Percentiles rank a stretch among this genome's conserved stretches.
Conservation (phyloP, 1,140 invertebrate genomes). For the Drosophila ironensis region DNA sequence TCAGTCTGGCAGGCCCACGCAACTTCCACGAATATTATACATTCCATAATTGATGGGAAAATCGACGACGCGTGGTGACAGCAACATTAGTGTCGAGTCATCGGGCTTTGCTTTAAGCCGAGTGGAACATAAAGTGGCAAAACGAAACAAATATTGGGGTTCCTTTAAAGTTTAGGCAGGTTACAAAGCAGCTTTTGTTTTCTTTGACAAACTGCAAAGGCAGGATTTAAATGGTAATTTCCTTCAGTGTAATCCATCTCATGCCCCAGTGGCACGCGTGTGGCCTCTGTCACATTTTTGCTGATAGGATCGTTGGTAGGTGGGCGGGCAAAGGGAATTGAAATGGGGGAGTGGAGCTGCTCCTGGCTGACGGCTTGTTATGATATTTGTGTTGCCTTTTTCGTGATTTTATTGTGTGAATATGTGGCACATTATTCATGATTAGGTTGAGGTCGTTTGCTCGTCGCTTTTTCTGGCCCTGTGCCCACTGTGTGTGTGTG, state of each 20-base stretch:
- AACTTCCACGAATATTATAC: too few relatives aligned
- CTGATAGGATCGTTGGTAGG: slow-evolving; percentile 28
- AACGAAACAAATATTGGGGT: too few relatives aligned
- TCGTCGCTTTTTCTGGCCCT: slow-evolving; percentile 45
- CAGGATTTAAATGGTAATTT: not conserved
- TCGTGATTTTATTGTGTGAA: slow-evolving; percentile 72
- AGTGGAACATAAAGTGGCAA: too few relatives aligned
- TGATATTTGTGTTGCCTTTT: slow-evolving; percentile 68
- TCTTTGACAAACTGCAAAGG: too few relatives aligned
- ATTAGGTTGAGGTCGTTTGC: slow-evolving; percentile 62
- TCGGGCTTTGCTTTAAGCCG: too few relatives aligned
- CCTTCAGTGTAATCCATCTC: not conserved
- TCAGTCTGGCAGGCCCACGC: too few relatives aligned
- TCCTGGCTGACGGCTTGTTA: slow-evolving; percentile 47
- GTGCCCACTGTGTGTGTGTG: slow-evolving; percentile 8
- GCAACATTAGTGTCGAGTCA: too few relatives aligned
- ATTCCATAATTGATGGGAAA: too few relatives aligned
- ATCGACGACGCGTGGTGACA: too few relatives aligned
- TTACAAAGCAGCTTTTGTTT: too few relatives aligned
- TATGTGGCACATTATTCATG: slow-evolving; percentile 75
- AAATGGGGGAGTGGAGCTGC: slow-evolving; percentile 6
- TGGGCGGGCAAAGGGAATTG: not conserved
- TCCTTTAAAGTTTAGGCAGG: too few relatives aligned
- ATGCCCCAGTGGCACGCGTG: slow-evolving; percentile 2
- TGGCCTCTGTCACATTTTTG: slow-evolving; percentile 31